Evolutionary conservation across 2,113 vertebrate genomes (phyloP).

Genomic region (Hiodon tergisus): DNA sequence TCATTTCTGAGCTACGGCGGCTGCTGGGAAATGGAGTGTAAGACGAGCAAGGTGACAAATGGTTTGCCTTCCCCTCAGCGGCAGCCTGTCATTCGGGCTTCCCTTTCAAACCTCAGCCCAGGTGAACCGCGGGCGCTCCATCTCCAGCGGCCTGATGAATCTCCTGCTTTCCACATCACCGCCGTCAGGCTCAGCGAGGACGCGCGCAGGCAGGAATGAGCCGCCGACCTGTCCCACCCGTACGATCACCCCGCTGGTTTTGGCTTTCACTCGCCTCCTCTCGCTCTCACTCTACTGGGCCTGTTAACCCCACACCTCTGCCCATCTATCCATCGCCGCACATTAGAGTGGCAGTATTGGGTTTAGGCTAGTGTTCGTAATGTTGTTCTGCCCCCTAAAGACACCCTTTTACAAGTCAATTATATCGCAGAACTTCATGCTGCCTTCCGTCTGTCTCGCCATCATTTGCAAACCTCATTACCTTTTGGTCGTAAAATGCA

Average conservation of each 20-base stretch:
- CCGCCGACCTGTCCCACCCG: constrained; percentile 32
- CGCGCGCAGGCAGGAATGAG: constrained; percentile 26
- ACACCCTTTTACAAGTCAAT: neutral
- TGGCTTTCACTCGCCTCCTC: constrained; percentile 26
- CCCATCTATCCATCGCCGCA: constrained; percentile 10
- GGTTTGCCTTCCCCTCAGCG: constrained; percentile 5
- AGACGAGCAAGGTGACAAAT: constrained; percentile 9
- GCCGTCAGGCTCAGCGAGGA: constrained; percentile 37
- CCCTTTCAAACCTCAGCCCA: neutral
- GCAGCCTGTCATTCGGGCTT: constrained; percentile 11
- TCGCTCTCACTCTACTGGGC: constrained; percentile 22
- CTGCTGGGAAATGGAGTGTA: constrained; percentile 8
- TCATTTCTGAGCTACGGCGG: neutral
- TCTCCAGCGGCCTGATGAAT: constrained; percentile 3
- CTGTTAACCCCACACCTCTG: neutral
- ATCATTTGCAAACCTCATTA: neutral
- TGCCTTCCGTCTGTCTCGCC: neutral
- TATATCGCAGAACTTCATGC: neutral
- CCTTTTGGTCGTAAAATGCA: neutral
- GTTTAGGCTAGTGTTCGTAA: neutral
- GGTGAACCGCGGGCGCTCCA: neutral
- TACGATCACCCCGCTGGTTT: constrained; percentile 25
- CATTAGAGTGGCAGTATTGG: neutral
- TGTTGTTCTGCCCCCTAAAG: neutral
- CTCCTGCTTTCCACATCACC: constrained; percentile 22